These are phyloP conservation scores for Drosophila mimetica DNA, from an alignment of 2,888 invertebrate genomes.

Conservation along the genomic window DNA sequence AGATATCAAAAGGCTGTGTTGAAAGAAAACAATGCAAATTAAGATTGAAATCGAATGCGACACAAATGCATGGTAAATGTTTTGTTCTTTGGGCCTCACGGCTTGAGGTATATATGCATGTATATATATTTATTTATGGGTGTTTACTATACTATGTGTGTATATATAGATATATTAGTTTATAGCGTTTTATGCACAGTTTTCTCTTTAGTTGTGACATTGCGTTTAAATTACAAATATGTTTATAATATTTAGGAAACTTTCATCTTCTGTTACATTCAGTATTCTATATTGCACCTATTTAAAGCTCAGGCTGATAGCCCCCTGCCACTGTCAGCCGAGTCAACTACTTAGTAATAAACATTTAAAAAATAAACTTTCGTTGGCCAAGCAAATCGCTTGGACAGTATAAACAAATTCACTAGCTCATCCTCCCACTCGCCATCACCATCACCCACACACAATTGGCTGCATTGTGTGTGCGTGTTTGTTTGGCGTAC, in stretches of 20 bases:
- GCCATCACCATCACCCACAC: constrained; percentile 15
- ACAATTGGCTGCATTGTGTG: constrained; percentile 64
- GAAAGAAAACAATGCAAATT: constrained; percentile 34
- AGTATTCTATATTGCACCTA: constrained; percentile 68
- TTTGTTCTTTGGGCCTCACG: constrained; percentile 47
- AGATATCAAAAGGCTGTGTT: constrained; percentile 18
- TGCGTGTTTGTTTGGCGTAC: constrained; percentile 35
- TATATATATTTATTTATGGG: constrained; percentile 28
- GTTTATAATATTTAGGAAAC: constrained; percentile 21
- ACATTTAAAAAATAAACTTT: constrained; percentile 30
- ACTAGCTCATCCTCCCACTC: constrained; percentile 30
- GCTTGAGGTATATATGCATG: constrained; percentile 55
- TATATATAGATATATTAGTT: constrained; percentile 35
- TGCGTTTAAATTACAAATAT: constrained; percentile 12
- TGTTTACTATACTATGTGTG: constrained; percentile 24
- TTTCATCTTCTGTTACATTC: constrained; percentile 25
- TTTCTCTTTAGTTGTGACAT: constrained; percentile 51
- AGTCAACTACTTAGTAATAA: constrained; percentile 49
- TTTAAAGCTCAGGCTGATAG: constrained; percentile 41
- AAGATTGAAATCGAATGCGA: constrained; percentile 53
- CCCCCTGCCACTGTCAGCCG: constrained; percentile 10
- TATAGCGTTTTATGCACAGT: constrained; percentile 68
- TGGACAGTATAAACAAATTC: constrained; percentile 56
- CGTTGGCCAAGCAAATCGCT: constrained; percentile 49
- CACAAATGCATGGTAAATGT: constrained; percentile 65